Conservation (phyloP, 2,888 invertebrate species). For the Ferdinandea cuprea region DNA sequence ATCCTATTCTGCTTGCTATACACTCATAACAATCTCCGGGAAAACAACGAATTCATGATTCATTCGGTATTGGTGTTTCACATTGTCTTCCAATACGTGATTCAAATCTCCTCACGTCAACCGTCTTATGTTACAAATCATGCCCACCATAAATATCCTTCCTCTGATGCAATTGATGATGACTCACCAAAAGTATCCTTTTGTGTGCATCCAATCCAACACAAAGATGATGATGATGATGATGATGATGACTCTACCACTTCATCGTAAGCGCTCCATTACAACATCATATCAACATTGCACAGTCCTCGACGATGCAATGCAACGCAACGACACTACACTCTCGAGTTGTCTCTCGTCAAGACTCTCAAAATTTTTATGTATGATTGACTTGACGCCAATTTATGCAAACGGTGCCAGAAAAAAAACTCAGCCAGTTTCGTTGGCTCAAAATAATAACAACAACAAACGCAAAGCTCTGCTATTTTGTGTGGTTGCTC, state of each 20-base stretch:
- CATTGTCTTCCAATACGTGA: slow-evolving; percentile 1
- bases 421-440: slow-evolving; percentile 37
- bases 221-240: neutral
- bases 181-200: slow-evolving; percentile 55
- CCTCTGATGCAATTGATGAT: slow-evolving; percentile 4
- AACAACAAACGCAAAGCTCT: slow-evolving; percentile 31
- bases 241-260: slow-evolving; percentile 10
- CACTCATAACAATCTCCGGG: neutral
- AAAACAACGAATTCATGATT: slow-evolving; percentile 20
- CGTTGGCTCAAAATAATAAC: neutral
- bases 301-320: neutral
- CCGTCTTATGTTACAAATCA: slow-evolving; percentile 9
- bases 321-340: neutral
- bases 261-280: neutral
- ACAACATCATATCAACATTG: slow-evolving; percentile 8
- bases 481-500: slow-evolving; percentile 33
- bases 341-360: slow-evolving; percentile 13
- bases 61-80: slow-evolving; percentile 20
- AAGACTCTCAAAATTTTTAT: slow-evolving; percentile 22
- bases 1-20: neutral
- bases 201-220: slow-evolving; percentile 32
- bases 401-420: slow-evolving; percentile 38
- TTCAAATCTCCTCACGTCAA: slow-evolving; percentile 4
- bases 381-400: slow-evolving; percentile 28
- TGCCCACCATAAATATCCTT: slow-evolving; percentile 27